phyloP scores from a whole-genome alignment of 1,140 invertebrate genomes.

The Cecropterus lyciades region DNA sequence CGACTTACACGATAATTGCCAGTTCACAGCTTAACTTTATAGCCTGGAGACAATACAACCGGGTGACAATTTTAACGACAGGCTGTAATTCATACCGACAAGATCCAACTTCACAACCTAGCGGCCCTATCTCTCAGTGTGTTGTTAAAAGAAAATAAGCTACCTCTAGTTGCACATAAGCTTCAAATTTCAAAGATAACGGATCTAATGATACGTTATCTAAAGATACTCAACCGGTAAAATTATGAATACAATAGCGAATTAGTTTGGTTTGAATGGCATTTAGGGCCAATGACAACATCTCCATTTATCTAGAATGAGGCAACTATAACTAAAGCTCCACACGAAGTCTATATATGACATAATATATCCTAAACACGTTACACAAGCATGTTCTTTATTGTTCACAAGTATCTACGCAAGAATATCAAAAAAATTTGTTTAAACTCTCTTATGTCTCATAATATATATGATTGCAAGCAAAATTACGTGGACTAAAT shows the following conservation, averaged over 20 bases:
- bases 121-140: background rate
- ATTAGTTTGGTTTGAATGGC: conserved; percentile 43
- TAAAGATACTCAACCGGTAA: conserved; percentile 24
- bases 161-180: conserved; percentile 22
- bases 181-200: conserved; percentile 25
- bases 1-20: background rate
- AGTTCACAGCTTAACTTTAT: conserved; percentile 8
- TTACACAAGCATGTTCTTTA: no score
- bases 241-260: conserved; percentile 49
- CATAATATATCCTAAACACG: no score
- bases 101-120: background rate
- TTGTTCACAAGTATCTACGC: no score
- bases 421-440: no score
- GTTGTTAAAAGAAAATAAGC: conserved; percentile 32
- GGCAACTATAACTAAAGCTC: background rate
- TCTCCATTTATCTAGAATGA: conserved; percentile 37
- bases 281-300: conserved; percentile 44
- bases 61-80: conserved; percentile 40
- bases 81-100: conserved; percentile 26
- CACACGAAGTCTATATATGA: background rate
- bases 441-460: no score
- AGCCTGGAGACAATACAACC: conserved; percentile 31
- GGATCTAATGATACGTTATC: background rate
- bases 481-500: no score
- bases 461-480: no score